These are phyloP conservation scores for Ondatra zibethicus DNA, from an alignment of 2,113 vertebrate species.

Conservation along the genomic window DNA sequence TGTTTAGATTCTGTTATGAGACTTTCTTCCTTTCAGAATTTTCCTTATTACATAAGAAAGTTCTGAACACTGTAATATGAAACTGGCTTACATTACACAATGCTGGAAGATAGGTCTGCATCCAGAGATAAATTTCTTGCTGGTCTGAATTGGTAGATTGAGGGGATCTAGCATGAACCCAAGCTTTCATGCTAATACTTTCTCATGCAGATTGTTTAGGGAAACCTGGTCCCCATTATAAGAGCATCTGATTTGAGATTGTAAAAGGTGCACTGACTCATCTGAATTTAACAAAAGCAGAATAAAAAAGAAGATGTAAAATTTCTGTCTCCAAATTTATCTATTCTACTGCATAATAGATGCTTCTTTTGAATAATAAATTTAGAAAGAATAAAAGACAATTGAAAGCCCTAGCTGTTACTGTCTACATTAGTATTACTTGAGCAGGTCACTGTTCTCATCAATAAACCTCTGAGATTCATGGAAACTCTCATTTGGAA, in stretches of 20 bases:
- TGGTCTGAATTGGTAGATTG: background rate
- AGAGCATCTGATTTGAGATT: background rate
- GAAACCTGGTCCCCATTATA: background rate
- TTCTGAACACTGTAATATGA: background rate
- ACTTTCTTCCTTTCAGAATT: background rate
- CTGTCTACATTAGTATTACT: background rate
- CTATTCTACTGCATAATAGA: background rate
- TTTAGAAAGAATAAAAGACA: background rate
- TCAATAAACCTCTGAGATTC: background rate
- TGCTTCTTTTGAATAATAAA: slow-evolving; percentile 35
- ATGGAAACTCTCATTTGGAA: background rate
- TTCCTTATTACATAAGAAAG: background rate
- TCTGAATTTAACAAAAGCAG: background rate
- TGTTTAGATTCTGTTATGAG: slow-evolving; percentile 47
- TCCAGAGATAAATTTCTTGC: slow-evolving; percentile 21
- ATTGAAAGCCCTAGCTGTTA: background rate
- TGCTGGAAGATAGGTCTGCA: background rate
- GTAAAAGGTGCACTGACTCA: background rate
- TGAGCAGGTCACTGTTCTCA: background rate
- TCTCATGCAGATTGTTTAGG: background rate
- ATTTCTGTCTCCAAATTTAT: slow-evolving; percentile 34
- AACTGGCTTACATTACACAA: background rate
- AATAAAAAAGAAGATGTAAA: background rate
- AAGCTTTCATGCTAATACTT: background rate
- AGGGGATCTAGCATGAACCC: background rate